Evolutionary conservation across 2,888 invertebrate genomes (phyloP).

Genomic region (Laothoe populi): DNA sequence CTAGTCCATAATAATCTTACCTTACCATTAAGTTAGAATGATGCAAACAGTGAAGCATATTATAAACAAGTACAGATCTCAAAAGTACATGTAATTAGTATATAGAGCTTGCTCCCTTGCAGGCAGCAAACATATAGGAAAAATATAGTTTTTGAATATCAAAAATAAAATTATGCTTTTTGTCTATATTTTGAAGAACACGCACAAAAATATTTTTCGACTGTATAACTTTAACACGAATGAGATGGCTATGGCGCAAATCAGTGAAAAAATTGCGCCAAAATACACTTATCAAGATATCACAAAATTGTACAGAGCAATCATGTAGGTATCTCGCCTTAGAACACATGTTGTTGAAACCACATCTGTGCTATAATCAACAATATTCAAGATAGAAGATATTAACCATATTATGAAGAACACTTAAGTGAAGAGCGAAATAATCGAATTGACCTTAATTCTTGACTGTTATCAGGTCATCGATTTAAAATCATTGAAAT

Average conservation of each 20-base stretch:
- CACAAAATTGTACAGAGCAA: conserved; percentile 37
- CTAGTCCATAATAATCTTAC: conserved; percentile 22
- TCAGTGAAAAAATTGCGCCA: not conserved
- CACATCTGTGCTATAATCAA: not conserved
- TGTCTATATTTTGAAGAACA: conserved; percentile 59
- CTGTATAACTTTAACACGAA: conserved; percentile 49
- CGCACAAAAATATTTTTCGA: conserved; percentile 67
- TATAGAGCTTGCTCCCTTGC: conserved; percentile 68
- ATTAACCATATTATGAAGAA: too few species aligned
- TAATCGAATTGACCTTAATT: not conserved
- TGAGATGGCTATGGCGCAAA: conserved; percentile 34
- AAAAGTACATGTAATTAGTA: conserved; percentile 64
- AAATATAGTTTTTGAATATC: conserved; percentile 80
- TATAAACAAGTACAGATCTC: conserved; percentile 71
- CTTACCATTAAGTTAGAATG: conserved; percentile 42
- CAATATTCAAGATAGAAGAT: too few species aligned
- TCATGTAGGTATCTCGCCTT: not conserved
- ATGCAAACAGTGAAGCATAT: conserved; percentile 64
- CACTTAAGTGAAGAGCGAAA: conserved; percentile 4
- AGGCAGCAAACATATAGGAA: conserved; percentile 74
- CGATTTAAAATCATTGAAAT: not conserved
- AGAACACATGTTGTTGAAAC: not conserved
- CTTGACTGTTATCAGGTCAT: not conserved
- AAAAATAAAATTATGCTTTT: conserved; percentile 77
- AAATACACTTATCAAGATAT: conserved; percentile 29